Conservation (phyloP, 2,113 vertebrate species). For the Pyxicephalus adspersus region DNA sequence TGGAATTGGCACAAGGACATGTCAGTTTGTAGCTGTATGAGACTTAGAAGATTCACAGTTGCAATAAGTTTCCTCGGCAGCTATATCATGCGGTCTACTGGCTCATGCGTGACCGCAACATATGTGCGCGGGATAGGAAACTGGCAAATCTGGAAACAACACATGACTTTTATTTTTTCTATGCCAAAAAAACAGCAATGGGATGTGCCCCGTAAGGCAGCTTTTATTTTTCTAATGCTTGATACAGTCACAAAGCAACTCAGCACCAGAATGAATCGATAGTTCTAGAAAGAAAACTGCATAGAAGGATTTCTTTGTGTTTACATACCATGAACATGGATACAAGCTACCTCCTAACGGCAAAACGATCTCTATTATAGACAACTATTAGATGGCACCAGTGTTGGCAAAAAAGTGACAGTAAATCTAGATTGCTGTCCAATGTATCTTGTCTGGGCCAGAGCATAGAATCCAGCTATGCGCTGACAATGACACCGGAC, state of each 20-base stretch:
- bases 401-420: not conserved
- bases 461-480: slow-evolving; percentile 25
- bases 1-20: slow-evolving; percentile 51
- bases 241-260: slow-evolving; percentile 51
- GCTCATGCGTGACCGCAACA: slow-evolving; percentile 50
- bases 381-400: not conserved
- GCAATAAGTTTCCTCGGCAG: slow-evolving; percentile 39
- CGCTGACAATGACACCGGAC: not conserved
- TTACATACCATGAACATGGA: slow-evolving; percentile 8
- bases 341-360: not conserved
- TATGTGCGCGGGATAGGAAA: slow-evolving; percentile 39
- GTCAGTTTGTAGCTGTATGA: slow-evolving; percentile 12
- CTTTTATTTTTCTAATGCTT: slow-evolving; percentile 25
- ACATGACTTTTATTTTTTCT: slow-evolving; percentile 14
- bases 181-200: slow-evolving; percentile 31
- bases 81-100: slow-evolving; percentile 41
- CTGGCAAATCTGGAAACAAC: slow-evolving; percentile 15
- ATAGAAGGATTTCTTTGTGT: slow-evolving; percentile 41
- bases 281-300: slow-evolving; percentile 45
- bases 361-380: not conserved
- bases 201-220: slow-evolving; percentile 19
- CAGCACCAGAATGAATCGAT: slow-evolving; percentile 46
- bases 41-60: slow-evolving; percentile 51
- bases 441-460: not conserved
- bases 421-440: not conserved